Percentiles rank a stretch among this genome's conserved stretches.
Conservation (phyloP, 37 sponge, comb jelly and placozoan species). For the Hexactinellida sp. region DNA sequence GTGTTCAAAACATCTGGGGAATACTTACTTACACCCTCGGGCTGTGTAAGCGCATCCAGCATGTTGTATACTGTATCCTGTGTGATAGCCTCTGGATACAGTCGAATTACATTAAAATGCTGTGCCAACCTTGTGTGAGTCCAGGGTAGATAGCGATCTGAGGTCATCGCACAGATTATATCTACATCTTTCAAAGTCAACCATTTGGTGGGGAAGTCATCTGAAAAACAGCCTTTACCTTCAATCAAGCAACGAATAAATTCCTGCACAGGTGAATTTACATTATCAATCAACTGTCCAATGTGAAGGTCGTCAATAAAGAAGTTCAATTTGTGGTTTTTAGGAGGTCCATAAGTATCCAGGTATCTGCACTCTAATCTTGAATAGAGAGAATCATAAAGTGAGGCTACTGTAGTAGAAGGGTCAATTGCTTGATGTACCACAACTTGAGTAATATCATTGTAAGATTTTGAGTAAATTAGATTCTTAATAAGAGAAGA, state of each 20-base stretch:
- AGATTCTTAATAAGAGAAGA: neutral
- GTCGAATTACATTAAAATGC: neutral
- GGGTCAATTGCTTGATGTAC: neutral
- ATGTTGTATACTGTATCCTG: neutral
- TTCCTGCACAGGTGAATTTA: neutral
- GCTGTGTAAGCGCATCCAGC: neutral
- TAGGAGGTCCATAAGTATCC: neutral
- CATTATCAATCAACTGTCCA: neutral
- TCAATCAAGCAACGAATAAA: conserved; percentile 12
- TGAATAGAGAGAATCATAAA: neutral
- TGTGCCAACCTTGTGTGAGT: neutral
- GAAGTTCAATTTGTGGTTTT: neutral
- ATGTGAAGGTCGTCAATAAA: neutral
- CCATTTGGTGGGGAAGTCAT: neutral
- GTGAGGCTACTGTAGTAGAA: neutral
- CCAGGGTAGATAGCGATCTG: neutral
- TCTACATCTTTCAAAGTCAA: neutral
- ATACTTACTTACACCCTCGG: neutral
- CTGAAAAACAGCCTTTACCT: neutral
- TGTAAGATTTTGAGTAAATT: neutral
- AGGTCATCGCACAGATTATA: neutral
- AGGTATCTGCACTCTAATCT: neutral
- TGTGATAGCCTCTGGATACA: neutral
- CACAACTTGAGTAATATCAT: neutral
- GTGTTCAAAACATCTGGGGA: neutral